These are phyloP conservation scores for Lamprotornis superbus DNA, from an alignment of 2,113 vertebrate species.

Conservation along the genomic window DNA sequence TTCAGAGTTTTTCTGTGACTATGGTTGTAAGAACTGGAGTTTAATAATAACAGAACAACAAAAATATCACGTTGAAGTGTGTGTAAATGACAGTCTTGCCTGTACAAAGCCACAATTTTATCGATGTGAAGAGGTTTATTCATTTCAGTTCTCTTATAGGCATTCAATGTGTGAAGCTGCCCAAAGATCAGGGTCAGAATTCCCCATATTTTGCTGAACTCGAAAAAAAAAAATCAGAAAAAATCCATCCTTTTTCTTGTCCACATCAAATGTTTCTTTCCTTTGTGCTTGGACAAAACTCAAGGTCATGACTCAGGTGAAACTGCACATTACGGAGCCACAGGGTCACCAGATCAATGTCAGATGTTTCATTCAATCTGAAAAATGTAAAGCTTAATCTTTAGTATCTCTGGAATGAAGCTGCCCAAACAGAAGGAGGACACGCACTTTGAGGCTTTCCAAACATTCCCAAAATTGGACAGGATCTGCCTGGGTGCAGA, in stretches of 20 bases:
- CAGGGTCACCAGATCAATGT: not conserved
- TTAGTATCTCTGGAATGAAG: not conserved
- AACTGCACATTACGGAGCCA: not conserved
- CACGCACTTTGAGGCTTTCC: not conserved
- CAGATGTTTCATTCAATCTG: not conserved
- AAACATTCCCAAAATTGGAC: conserved; percentile 16
- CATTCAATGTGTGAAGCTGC: not conserved
- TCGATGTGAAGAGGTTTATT: not conserved
- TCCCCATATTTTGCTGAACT: not conserved
- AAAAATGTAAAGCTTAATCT: not conserved
- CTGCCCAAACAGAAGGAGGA: not conserved
- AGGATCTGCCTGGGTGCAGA: not conserved
- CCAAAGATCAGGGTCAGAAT: not conserved
- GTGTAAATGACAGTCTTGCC: not conserved
- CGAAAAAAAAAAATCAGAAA: accelerated
- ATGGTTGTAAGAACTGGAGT: not conserved
- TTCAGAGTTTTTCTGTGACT: not conserved
- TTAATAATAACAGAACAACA: not conserved
- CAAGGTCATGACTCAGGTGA: not conserved
- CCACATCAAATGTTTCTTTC: not conserved
- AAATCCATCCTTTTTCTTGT: not conserved
- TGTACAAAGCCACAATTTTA: not conserved
- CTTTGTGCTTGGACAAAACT: not conserved
- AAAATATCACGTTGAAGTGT: not conserved
- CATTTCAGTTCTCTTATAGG: not conserved